Evolutionary conservation across 92 coral and sea anemone species (phyloP), one percentile per base, ranked within the genome.

Genomic region (Epizoanthus scotinus): DNA sequence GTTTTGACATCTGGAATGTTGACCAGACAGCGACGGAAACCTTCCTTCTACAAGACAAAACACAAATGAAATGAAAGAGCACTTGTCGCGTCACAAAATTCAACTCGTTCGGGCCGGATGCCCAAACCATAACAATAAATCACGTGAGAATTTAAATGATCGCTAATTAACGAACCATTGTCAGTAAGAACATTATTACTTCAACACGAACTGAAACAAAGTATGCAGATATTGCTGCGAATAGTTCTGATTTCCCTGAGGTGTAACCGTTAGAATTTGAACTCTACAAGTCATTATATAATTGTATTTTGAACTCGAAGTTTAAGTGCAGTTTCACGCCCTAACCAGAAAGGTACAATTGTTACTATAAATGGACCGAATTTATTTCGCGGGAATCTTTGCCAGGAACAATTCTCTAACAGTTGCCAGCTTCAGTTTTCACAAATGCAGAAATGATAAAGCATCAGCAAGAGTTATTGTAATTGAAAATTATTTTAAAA

Each of bases 131-230:
- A 75, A 75, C 81, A 75, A 75, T 75, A n/a, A n/a, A 75, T 58
- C 81, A 75, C 81, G 81, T 75, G 81, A 75, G 54, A 75, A 75
- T 75, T 58, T 75, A 75, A 75, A 75, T 75, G 63, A 75, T 36
- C 68, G 19, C 55, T 59, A 75, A 75, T 75, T 75, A 75, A 73
- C 25, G 81, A 38, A 58, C 57, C 61, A 75, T 75, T 75, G 81
- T 75, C 15, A 36, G 21, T 13, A 29, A 55, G 52, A 56, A 55
- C 24, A 55, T n/a, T 63, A 73, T 73, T 65, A 75, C 63, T 75
- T 75, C 81, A 75, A 44, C 38, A 34, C 67, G 68, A 34, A 75
- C 81, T 75, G 67, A 75, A 60, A 75, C 81, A 58, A 75, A 67
- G 60, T 58, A 58, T 31, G 13, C 54, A 57, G 50, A 75, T 75